Percentiles rank a stretch among this genome's conserved stretches.
Conservation (phyloP, 2,113 vertebrate species). For the Hydrochoerus hydrochaeris region DNA sequence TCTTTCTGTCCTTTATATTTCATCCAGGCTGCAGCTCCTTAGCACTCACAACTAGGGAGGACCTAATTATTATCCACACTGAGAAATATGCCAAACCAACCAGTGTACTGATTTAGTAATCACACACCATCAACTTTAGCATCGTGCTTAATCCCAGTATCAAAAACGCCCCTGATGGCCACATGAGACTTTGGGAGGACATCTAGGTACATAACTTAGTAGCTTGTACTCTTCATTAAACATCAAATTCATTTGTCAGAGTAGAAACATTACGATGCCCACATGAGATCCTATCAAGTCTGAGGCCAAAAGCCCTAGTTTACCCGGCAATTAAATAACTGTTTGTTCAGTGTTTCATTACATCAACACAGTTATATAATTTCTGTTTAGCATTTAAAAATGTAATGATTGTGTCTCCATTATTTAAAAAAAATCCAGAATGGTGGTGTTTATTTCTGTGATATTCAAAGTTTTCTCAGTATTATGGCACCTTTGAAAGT, state of each 20-base stretch:
- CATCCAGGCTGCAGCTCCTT: neutral
- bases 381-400: neutral
- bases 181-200: neutral
- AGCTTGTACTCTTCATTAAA: neutral
- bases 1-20: neutral
- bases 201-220: neutral
- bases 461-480: neutral
- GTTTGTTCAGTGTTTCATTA: neutral
- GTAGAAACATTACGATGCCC: neutral
- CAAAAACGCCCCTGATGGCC: neutral
- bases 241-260: neutral
- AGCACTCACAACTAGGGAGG: neutral
- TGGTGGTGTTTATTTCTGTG: neutral
- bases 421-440: neutral
- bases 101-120: neutral
- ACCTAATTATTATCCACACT: neutral
- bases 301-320: neutral
- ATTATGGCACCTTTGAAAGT: neutral
- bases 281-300: neutral
- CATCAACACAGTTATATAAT: neutral
- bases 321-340: neutral
- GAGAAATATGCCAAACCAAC: neutral
- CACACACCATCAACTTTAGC: neutral
- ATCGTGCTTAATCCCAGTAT: too few relatives aligned
- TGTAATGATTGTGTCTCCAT: neutral